Conservation (phyloP, 2,888 invertebrate genomes). For the Ormyrus thymus region DNA sequence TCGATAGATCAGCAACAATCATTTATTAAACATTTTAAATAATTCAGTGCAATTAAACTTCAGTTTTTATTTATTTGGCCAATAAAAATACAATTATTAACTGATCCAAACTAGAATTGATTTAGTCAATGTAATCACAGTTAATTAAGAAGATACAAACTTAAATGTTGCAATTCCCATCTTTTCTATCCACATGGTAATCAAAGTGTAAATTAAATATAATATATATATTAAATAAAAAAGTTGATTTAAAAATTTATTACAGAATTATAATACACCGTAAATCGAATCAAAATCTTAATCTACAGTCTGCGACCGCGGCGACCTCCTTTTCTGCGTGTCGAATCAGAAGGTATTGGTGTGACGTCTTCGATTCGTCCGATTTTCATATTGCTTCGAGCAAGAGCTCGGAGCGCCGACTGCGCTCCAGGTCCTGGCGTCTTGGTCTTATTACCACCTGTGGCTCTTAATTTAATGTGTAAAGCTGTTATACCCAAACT, state of each 20-base stretch:
- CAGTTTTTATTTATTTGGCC: constrained; percentile 71
- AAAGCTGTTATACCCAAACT: constrained; percentile 97
- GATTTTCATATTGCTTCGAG: constrained; percentile 99
- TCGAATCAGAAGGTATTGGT: constrained; percentile 99
- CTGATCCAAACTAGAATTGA: constrained; percentile 85
- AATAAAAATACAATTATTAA: constrained; percentile 85
- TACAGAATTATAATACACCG: constrained; percentile 55
- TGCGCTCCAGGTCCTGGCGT: constrained; percentile 99
- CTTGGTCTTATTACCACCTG: constrained; percentile 98
- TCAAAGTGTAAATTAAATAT: constrained; percentile 83
- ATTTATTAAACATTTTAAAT: constrained; percentile 4
- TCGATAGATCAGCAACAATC: constrained; percentile 69
- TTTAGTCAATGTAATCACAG: constrained; percentile 82
- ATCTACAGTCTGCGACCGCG: constrained; percentile 98
- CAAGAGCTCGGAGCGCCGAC: constrained; percentile 97
- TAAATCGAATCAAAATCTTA: constrained; percentile 64
- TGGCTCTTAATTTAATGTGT: constrained; percentile 98
- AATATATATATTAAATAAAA: constrained; percentile 28
- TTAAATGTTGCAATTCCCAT: constrained; percentile 94
- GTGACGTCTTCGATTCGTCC: constrained; percentile 99
- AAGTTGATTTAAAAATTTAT: constrained; percentile 64
- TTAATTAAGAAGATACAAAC: constrained; percentile 97
- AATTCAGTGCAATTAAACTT: constrained; percentile 6
- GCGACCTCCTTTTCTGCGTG: constrained; percentile 99
- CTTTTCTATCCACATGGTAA: constrained; percentile 96